Base-by-base conservation (phyloP, 1,140 invertebrate genomes). In the Solenopsis fugax region DNA sequence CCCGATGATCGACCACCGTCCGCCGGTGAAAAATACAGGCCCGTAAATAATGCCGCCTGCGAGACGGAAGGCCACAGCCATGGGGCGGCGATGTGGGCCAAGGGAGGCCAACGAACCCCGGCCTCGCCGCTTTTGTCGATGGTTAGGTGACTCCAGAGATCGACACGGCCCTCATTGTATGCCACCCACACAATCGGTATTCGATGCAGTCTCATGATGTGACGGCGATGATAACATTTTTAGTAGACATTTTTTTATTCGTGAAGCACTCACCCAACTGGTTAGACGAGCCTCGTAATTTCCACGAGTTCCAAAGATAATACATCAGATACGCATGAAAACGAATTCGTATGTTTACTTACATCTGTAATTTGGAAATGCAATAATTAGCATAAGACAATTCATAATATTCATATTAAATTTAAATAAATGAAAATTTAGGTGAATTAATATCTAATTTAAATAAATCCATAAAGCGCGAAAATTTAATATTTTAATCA, bases 11-110 rank as follows among this genome's bases (percentile, higher is more conserved):
- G 78, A 75, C 80, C 69, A 56, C 6, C 41, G n/a, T 45, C 24
- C 7, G 29, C 5, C 54, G 24, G n/a, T 75, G 69, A 75, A 84
- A 84, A 84, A 84, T 84, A 48, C 69, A 84, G n/a, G 56, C 9
- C 29, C 54, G 69, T 84, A 84, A 84, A 84, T 84, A 84, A 84
- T 84, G 69, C 72, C 52, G 86, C 78, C 65, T 58, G 82, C 80
- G 52, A 85, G 80, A 75, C 65, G 50, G 75, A 84, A 84, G 56
- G 80, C 54, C 80, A n/a, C 29, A 73, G 54, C 41, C 69, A 13
- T 45, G 69, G 41, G 41, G 37, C 80, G 67, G 54, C 13, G 69
- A 84, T 75, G 69, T 84, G 69, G 80, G 80, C 80, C 80, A 84
- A 84, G 80, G 69, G 80, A 84, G 80, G 69, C 80, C 80, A 84